Conservation (phyloP, 2,113 vertebrate genomes). For the Poecilia latipinna region DNA sequence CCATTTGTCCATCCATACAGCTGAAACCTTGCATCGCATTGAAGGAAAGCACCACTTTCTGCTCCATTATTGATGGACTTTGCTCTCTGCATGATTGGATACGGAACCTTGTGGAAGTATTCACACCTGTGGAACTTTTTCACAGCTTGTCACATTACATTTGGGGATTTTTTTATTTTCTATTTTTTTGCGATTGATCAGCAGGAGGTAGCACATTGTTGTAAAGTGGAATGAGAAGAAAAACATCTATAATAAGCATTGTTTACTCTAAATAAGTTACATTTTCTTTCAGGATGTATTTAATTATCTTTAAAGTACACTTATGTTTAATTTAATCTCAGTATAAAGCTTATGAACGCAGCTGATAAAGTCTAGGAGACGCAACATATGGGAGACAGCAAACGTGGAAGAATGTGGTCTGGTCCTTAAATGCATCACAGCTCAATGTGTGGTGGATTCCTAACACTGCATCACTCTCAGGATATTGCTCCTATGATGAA, state of each 20-base stretch:
- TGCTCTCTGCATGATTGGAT: not conserved
- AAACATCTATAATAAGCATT: not conserved
- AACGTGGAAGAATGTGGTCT: not conserved
- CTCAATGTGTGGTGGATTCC: no score
- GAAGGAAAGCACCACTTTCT: conserved; percentile 38
- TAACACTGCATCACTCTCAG: no score
- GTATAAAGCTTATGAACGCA: not conserved
- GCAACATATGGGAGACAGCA: not conserved
- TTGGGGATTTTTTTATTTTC: no score
- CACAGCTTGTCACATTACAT: no score
- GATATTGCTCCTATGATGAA: no score
- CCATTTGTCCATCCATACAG: conserved; percentile 21
- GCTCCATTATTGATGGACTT: conserved; percentile 9
- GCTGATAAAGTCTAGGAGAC: not conserved
- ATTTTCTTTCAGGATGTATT: no score
- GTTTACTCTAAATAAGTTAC: not conserved
- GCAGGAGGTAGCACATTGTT: not conserved
- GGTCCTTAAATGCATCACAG: no score
- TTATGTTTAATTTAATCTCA: not conserved
- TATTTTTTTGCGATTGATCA: no score
- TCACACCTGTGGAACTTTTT: no score
- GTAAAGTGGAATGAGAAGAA: not conserved
- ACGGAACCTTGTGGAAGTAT: not conserved
- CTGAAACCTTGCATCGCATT: conserved; percentile 34
- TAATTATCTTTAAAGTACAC: not conserved